Evolutionary conservation across 2,113 vertebrate species (phyloP).

Genomic region (Baryphthengus martii): DNA sequence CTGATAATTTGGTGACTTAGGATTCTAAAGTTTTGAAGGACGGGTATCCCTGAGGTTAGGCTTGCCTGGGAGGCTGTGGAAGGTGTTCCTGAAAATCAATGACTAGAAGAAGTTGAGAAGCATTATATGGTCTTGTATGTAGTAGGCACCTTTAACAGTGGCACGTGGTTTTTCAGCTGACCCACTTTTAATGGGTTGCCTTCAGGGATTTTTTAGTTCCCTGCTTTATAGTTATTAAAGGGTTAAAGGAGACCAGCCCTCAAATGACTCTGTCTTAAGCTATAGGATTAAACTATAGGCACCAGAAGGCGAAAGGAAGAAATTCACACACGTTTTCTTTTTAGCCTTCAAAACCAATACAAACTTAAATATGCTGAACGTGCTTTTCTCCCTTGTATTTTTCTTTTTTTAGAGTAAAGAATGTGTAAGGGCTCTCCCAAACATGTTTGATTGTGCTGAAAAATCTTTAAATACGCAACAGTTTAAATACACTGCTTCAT

Average conservation of each 20-base stretch:
- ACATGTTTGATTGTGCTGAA: not conserved
- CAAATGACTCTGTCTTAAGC: not conserved
- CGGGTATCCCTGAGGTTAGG: rapidly evolving
- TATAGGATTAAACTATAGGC: not conserved
- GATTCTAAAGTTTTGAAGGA: not conserved
- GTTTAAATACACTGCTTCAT: not conserved
- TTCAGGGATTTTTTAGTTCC: not conserved
- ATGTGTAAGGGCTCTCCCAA: not conserved
- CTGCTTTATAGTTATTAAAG: not conserved
- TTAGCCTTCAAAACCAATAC: not conserved
- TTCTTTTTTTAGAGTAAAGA: not conserved
- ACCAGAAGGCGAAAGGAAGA: not conserved
- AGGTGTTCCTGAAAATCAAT: not conserved
- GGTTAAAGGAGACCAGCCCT: not conserved
- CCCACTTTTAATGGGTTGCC: not conserved
- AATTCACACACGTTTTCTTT: not conserved
- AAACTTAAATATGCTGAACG: not conserved
- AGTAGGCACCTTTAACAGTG: not conserved
- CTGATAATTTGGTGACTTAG: not conserved
- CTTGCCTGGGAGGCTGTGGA: not conserved
- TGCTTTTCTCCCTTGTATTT: not conserved
- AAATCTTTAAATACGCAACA: not conserved
- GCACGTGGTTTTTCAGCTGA: not conserved
- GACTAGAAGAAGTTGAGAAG: not conserved
- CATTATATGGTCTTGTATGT: not conserved